phyloP scores from a whole-genome alignment of 92 coral and sea anemone genomes.

The Zoanthus sansibaricus region DNA sequence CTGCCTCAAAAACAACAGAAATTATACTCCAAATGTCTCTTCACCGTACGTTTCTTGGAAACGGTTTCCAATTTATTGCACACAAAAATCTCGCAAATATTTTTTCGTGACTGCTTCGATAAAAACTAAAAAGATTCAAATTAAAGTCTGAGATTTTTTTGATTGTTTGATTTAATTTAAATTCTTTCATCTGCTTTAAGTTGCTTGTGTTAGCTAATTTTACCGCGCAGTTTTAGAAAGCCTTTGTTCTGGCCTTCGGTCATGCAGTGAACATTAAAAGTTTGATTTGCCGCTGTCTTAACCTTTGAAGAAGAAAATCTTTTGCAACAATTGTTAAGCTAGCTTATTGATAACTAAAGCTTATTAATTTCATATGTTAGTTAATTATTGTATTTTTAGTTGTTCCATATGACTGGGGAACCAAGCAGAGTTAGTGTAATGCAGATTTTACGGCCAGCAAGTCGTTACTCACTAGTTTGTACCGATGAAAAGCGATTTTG shows the following conservation, averaged over 20 bases:
- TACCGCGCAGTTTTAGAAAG: background rate
- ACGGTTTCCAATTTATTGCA: too few relatives aligned
- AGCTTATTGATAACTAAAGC: constrained; percentile 29
- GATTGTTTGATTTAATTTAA: background rate
- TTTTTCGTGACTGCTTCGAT: background rate
- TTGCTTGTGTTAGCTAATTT: background rate
- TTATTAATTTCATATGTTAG: constrained; percentile 8
- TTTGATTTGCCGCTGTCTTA: background rate
- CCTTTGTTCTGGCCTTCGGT: background rate
- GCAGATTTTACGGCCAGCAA: background rate
- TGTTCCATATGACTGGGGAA: background rate
- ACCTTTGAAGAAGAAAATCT: constrained; percentile 11
- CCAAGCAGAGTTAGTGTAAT: background rate
- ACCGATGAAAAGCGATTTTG: too few relatives aligned
- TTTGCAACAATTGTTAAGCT: background rate
- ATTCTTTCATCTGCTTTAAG: background rate
- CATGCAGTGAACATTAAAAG: constrained; percentile 8
- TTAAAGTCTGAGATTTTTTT: too few relatives aligned
- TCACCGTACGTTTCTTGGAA: background rate
- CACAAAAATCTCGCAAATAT: background rate
- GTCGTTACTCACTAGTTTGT: too few relatives aligned
- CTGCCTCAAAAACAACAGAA: background rate
- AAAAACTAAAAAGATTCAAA: background rate
- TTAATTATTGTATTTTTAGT: background rate
- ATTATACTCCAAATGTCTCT: background rate